These are phyloP conservation scores for Neogale vison DNA, from an alignment of 2,113 vertebrate species.

Conservation along the genomic window DNA sequence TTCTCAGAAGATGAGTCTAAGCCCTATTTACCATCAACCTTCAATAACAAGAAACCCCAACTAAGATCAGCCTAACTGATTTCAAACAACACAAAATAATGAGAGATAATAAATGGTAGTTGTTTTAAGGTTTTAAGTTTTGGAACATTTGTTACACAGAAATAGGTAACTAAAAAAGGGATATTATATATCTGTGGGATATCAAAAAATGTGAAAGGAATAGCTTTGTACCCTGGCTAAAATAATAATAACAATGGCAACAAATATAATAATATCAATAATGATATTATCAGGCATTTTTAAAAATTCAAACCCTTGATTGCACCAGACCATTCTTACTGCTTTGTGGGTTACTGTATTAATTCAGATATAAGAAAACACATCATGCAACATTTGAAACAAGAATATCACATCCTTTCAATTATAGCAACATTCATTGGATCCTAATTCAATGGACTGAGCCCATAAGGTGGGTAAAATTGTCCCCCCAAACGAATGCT, in stretches of 20 bases:
- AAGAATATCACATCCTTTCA: slow-evolving; percentile 1
- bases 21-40: neutral
- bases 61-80: neutral
- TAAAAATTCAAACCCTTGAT: neutral
- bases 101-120: neutral
- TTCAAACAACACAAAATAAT: neutral
- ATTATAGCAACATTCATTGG: neutral
- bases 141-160: neutral
- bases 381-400: neutral
- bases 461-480: slow-evolving; percentile 52
- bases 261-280: neutral
- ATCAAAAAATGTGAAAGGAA: neutral
- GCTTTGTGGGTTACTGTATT: neutral
- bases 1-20: neutral
- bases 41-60: neutral
- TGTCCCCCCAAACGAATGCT: neutral
- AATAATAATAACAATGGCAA: neutral
- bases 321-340: neutral
- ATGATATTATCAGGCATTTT: neutral
- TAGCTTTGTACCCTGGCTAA: neutral
- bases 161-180: neutral
- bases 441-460: slow-evolving; percentile 37
- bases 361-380: neutral
- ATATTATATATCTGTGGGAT: neutral
- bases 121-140: neutral